These are phyloP conservation scores for Brachyhypopomus gauderio DNA, from an alignment of 2,113 vertebrate species.

Conservation along the genomic window DNA sequence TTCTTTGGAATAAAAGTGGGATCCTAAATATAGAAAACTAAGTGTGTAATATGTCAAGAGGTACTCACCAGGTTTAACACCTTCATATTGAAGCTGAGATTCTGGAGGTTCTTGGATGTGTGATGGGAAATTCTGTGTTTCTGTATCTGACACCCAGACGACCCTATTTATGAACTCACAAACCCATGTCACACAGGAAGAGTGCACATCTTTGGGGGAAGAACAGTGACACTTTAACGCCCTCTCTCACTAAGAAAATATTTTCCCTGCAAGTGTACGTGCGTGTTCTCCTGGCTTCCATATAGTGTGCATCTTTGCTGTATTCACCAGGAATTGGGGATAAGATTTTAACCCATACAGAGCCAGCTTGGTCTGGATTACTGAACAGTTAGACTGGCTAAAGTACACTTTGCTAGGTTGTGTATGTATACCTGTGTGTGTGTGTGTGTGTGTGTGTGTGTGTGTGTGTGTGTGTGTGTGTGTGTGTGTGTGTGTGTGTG, in stretches of 20 bases:
- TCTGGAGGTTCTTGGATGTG: background rate
- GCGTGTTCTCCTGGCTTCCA: background rate
- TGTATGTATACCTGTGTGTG: background rate
- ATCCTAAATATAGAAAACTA: background rate
- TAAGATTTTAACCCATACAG: conserved; percentile 14
- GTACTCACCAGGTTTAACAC: conserved; percentile 66
- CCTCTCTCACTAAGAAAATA: conserved; percentile 3
- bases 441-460: background rate
- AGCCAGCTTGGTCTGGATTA: background rate
- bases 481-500: background rate
- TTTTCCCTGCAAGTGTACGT: background rate
- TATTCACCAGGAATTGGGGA: background rate
- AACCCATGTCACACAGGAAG: conserved; percentile 5
- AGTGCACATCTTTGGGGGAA: background rate
- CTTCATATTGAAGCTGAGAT: conserved; percentile 60
- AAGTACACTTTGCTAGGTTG: conserved; percentile 5
- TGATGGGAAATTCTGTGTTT: conserved; percentile 27
- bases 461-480: background rate
- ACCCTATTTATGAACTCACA: conserved; percentile 44
- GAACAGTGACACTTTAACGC: conserved; percentile 49
- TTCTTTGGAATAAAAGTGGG: background rate
- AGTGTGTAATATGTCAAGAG: background rate
- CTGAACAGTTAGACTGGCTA: background rate
- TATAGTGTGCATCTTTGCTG: background rate
- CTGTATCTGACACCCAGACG: background rate